These are phyloP conservation scores for Phenganax stokvisi DNA, from an alignment of 92 coral and sea anemone genomes.

Conservation along the genomic window DNA sequence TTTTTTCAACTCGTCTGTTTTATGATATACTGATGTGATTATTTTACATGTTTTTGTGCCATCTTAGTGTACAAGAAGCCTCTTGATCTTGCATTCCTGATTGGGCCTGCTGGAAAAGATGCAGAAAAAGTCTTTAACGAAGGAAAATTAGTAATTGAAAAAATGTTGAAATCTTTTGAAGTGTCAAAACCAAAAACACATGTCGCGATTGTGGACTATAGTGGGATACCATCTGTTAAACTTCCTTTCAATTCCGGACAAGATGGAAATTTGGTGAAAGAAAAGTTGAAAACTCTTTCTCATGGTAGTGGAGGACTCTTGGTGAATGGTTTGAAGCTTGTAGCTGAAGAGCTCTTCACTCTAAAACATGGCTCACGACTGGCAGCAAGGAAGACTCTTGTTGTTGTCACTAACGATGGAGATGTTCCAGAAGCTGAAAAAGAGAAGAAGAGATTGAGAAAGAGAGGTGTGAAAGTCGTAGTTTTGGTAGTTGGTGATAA, in stretches of 20 bases:
- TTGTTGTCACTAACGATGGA: slow-evolving; percentile 60
- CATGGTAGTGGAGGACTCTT: slow-evolving; percentile 58
- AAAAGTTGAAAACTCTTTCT: slow-evolving; percentile 38
- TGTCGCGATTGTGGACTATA: slow-evolving; percentile 78
- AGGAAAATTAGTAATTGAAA: slow-evolving; percentile 56
- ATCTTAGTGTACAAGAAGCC: slow-evolving; percentile 44
- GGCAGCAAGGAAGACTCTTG: slow-evolving; percentile 62
- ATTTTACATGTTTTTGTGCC: background rate
- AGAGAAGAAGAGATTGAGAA: slow-evolving; percentile 40
- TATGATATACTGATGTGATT: background rate
- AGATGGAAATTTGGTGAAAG: slow-evolving; percentile 45
- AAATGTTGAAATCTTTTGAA: slow-evolving; percentile 54
- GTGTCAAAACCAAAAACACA: slow-evolving; percentile 58
- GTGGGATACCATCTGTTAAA: slow-evolving; percentile 59
- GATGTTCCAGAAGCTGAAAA: slow-evolving; percentile 54
- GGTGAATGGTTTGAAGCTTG: slow-evolving; percentile 55
- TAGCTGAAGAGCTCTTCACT: slow-evolving; percentile 56
- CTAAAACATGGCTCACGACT: slow-evolving; percentile 63
- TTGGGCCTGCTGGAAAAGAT: slow-evolving; percentile 64
- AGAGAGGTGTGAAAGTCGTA: slow-evolving; percentile 66
- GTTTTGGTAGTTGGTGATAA: slow-evolving; percentile 78
- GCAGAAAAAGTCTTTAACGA: slow-evolving; percentile 53
- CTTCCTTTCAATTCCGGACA: slow-evolving; percentile 52
- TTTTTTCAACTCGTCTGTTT: background rate
- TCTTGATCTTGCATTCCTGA: slow-evolving; percentile 68